A percentile compares a stretch with the other conserved stretches of the same genome.
These are phyloP conservation scores for Torymus tubicola DNA, from an alignment of 2,888 invertebrate genomes.

Conservation along the genomic window DNA sequence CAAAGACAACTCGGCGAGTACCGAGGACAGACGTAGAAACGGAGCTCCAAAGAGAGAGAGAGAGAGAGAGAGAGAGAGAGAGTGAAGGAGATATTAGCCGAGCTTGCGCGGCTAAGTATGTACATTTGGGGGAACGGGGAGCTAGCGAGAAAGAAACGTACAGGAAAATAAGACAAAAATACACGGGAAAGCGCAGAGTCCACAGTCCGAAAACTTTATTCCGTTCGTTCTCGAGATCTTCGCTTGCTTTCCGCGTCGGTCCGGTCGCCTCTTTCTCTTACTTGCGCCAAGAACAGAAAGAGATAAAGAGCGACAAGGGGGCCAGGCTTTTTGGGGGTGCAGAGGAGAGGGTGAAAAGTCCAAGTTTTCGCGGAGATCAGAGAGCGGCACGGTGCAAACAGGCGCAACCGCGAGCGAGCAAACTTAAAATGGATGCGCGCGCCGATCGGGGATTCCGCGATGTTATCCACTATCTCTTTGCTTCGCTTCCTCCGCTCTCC, in stretches of 20 bases:
- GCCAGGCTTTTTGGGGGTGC: neutral
- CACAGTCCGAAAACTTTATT: slow-evolving; percentile 10
- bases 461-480: slow-evolving; percentile 41
- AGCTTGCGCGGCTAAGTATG: slow-evolving; percentile 31
- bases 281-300: neutral
- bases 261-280: neutral
- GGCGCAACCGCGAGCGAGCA: slow-evolving; percentile 36
- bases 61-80: neutral
- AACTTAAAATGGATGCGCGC: slow-evolving; percentile 49
- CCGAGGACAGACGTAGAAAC: slow-evolving; percentile 47
- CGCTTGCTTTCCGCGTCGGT: neutral
- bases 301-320: neutral
- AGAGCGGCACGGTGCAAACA: neutral
- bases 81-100: neutral
- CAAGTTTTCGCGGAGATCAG: slow-evolving; percentile 49
- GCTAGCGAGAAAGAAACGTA: neutral
- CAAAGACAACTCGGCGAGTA: slow-evolving; percentile 45
- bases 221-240: slow-evolving; percentile 5
- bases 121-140: slow-evolving; percentile 15
- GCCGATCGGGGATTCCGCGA: slow-evolving; percentile 24
- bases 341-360: slow-evolving; percentile 20
- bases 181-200: neutral
- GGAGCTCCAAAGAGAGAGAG: neutral
- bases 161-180: slow-evolving; percentile 28
- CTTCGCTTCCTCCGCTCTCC: slow-evolving; percentile 43